Conservation (phyloP, 2,888 invertebrate species). For the Gnatocerus cornutus region DNA sequence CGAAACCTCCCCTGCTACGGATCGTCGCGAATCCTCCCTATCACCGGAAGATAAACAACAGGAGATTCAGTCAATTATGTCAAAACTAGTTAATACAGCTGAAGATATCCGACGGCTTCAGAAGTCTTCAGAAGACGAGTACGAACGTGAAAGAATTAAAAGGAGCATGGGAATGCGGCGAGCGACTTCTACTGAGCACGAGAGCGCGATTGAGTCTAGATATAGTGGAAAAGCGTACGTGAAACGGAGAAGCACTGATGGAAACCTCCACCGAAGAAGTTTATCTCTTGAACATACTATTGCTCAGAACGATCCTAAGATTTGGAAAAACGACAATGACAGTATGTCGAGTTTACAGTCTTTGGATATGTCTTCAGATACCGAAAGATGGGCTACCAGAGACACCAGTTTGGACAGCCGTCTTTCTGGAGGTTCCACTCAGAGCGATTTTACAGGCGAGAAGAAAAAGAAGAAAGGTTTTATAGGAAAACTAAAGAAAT, state of each 20-base stretch:
- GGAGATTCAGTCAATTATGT: constrained; percentile 72
- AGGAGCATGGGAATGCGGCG: constrained; percentile 68
- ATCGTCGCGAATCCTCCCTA: constrained; percentile 73
- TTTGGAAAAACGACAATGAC: constrained; percentile 87
- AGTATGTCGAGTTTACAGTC: constrained; percentile 90
- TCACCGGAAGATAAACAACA: constrained; percentile 66
- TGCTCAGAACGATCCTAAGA: constrained; percentile 74
- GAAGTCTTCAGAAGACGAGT: constrained; percentile 72
- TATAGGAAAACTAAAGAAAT: constrained; percentile 87
- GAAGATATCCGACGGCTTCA: constrained; percentile 76
- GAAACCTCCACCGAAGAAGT: constrained; percentile 80
- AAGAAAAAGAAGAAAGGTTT: constrained; percentile 88
- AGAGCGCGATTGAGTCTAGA: constrained; percentile 69
- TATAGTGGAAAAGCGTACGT: constrained; percentile 51
- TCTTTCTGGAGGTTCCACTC: constrained; percentile 87
- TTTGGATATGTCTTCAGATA: constrained; percentile 70
- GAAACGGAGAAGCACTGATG: constrained; percentile 58
- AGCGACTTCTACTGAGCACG: constrained; percentile 79
- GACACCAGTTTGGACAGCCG: constrained; percentile 89
- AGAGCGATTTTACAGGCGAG: constrained; percentile 84
- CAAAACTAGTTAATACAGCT: constrained; percentile 80
- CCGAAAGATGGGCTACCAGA: constrained; percentile 76
- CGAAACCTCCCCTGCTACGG: constrained; percentile 78
- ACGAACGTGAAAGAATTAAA: constrained; percentile 71
- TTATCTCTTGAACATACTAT: constrained; percentile 82